phyloP scores from a whole-genome alignment of 2,888 invertebrate species.

The Acleris holmiana region DNA sequence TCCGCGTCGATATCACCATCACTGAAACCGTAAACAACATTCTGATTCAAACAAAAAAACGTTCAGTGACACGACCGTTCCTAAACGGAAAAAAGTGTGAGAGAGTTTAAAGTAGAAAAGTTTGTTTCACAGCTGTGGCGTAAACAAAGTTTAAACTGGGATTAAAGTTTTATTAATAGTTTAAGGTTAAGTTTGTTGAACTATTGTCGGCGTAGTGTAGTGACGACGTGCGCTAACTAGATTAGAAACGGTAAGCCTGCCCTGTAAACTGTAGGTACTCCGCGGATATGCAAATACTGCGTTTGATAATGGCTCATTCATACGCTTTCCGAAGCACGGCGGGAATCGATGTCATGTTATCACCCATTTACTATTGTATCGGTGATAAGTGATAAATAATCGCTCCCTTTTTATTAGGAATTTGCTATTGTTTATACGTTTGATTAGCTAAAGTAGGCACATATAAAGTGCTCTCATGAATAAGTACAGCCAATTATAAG shows the following conservation, averaged over 20 bases:
- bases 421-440: slow-evolving; percentile 2
- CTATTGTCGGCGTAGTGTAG: slow-evolving; percentile 63
- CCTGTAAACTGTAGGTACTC: slow-evolving; percentile 52
- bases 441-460: not conserved
- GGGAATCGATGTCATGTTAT: slow-evolving; percentile 49
- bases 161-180: slow-evolving; percentile 45
- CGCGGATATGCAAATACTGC: slow-evolving; percentile 54
- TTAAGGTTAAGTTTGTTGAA: slow-evolving; percentile 76
- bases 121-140: not conserved
- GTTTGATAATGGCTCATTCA: slow-evolving; percentile 54
- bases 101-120: not conserved
- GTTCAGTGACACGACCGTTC: slow-evolving; percentile 34
- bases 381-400: slow-evolving; percentile 3
- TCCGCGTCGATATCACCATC: slow-evolving; percentile 31
- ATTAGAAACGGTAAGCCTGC: slow-evolving; percentile 73
- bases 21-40: slow-evolving; percentile 47
- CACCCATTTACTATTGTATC: slow-evolving; percentile 17
- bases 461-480: not conserved
- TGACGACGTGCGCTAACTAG: slow-evolving; percentile 76
- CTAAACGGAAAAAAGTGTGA: slow-evolving; percentile 24
- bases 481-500: slow-evolving; percentile 1
- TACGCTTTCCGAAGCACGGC: slow-evolving; percentile 52
- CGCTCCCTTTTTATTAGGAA: not conserved
- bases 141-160: slow-evolving; percentile 33
- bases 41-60: slow-evolving; percentile 23